A percentile compares a stretch with the other conserved stretches of the same genome.
These are phyloP conservation scores for Coenonympha glycerion DNA, from an alignment of 2,888 invertebrate species.

Conservation along the genomic window DNA sequence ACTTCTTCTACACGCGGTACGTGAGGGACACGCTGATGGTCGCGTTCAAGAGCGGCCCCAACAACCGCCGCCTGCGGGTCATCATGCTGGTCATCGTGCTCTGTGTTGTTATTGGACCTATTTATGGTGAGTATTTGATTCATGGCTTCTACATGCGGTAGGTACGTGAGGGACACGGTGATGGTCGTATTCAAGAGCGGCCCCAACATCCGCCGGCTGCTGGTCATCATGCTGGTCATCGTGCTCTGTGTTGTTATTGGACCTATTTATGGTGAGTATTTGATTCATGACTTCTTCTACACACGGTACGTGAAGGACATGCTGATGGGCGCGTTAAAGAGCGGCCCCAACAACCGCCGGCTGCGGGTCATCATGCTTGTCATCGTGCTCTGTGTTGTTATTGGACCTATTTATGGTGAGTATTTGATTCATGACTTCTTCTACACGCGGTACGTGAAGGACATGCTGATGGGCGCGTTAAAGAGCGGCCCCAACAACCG, in stretches of 20 bases:
- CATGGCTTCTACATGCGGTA: too few relatives aligned
- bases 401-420: constrained; percentile 90
- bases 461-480: constrained; percentile 87
- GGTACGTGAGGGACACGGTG: constrained; percentile 85
- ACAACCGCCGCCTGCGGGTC: constrained; percentile 83
- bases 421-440: too few relatives aligned
- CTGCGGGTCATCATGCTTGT: constrained; percentile 85
- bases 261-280: constrained; percentile 84
- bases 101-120: constrained; percentile 89
- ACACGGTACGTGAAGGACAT: constrained; percentile 83
- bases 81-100: constrained; percentile 86
- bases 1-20: constrained; percentile 74
- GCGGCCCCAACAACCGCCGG: constrained; percentile 83
- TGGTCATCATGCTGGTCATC: constrained; percentile 85
- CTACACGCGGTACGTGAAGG: constrained; percentile 79
- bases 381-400: constrained; percentile 88
- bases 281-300: accelerated
- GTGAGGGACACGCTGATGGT: constrained; percentile 86
- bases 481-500: constrained; percentile 85
- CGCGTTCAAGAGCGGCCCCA: constrained; percentile 85
- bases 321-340: constrained; percentile 85
- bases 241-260: constrained; percentile 90
- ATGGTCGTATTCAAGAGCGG: constrained; percentile 87
- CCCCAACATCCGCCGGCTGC: constrained; percentile 81
- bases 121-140: constrained; percentile 82